phyloP scores from a whole-genome alignment of 2,113 vertebrate species.

The Callocephalon fimbriatum region DNA sequence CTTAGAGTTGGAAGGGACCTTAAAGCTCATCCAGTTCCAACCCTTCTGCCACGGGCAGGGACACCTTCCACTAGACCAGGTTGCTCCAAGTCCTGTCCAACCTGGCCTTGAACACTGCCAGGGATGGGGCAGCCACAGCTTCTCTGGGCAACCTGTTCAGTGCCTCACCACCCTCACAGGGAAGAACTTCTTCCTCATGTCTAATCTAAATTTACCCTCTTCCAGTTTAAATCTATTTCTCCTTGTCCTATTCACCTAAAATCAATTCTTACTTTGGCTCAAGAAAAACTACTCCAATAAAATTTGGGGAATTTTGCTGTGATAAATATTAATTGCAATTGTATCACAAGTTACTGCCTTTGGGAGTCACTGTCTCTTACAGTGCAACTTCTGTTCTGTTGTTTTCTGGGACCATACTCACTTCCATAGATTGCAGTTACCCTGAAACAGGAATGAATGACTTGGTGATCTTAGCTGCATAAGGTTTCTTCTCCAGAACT shows the following conservation, averaged over 20 bases:
- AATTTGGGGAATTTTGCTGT: background rate
- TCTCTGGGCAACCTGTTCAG: background rate
- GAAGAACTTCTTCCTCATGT: background rate
- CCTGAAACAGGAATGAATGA: background rate
- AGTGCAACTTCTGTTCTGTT: background rate
- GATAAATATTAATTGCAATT: background rate
- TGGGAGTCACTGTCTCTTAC: background rate
- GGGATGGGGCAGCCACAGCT: background rate
- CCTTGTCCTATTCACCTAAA: background rate
- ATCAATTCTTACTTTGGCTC: background rate
- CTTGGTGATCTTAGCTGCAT: rapidly evolving
- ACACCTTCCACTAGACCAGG: background rate
- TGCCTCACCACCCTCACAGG: background rate
- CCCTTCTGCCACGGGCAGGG: background rate
- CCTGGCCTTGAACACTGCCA: background rate
- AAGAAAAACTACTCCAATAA: background rate
- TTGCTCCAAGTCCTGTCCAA: background rate
- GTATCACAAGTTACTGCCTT: background rate
- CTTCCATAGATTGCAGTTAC: background rate
- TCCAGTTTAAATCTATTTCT: background rate
- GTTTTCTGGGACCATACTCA: background rate
- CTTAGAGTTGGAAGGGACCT: background rate
- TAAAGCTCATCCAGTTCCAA: background rate
- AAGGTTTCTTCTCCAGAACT: background rate
- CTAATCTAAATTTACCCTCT: background rate